Conservation (phyloP, 2,113 vertebrate species). For the Ivindomyrus marchei region DNA sequence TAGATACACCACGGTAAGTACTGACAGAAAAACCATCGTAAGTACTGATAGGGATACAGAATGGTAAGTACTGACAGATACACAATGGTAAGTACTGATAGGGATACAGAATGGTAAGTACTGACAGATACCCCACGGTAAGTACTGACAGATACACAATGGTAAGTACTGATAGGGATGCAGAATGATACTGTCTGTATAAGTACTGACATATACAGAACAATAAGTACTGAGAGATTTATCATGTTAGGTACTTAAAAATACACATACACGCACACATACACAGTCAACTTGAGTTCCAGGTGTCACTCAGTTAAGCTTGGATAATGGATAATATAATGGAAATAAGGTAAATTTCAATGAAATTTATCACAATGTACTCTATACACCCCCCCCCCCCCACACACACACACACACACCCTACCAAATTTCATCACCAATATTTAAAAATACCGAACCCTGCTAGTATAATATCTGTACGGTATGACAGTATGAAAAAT, state of each 20-base stretch:
- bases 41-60: neutral
- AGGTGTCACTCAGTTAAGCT: neutral
- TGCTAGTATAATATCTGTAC: neutral
- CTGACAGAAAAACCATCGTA: too few species aligned
- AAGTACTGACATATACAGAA: neutral
- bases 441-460: neutral
- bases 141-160: neutral
- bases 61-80: neutral
- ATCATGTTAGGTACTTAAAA: too few species aligned
- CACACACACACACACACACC: neutral
- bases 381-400: neutral
- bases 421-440: neutral
- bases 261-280: neutral
- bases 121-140: neutral
- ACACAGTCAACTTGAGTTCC: neutral
- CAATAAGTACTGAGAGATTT: too few species aligned
- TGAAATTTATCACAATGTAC: neutral
- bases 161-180: too few species aligned
- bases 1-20: neutral
- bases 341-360: neutral
- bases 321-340: neutral
- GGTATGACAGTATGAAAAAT: neutral
- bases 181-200: neutral
- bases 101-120: neutral
- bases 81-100: neutral